A percentile compares a stretch with the other conserved stretches of the same genome.
Evolutionary conservation across 2,113 vertebrate species (phyloP).

Genomic region (Aplodontia rufa): DNA sequence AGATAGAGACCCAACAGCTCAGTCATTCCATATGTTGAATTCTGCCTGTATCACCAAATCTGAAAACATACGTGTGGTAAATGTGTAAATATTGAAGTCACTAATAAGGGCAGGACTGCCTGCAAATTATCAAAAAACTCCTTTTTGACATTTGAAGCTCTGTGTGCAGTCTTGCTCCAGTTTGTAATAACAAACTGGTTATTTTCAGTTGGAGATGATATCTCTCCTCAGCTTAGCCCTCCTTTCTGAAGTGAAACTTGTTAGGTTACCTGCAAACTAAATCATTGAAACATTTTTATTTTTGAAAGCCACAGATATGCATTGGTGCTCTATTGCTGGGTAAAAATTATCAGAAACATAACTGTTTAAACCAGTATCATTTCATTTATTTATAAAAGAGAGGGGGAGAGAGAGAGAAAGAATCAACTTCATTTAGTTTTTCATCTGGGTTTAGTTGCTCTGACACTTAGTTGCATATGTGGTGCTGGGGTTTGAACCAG

Average conservation of each 20-base stretch:
- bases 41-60: background rate
- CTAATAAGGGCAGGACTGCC: background rate
- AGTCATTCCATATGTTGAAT: background rate
- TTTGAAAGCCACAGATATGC: background rate
- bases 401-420: too few relatives aligned
- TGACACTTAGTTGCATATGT: too few relatives aligned
- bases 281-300: background rate
- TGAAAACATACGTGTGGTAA: background rate
- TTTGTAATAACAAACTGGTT: rapidly evolving
- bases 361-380: background rate
- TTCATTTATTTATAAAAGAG: too few relatives aligned
- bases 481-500: too few relatives aligned
- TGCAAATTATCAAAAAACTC: background rate
- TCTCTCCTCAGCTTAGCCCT: background rate
- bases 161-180: background rate
- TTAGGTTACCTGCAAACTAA: background rate
- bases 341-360: background rate
- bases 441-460: too few relatives aligned
- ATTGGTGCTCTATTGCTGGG: background rate
- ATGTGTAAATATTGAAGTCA: background rate
- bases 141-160: background rate
- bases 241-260: background rate
- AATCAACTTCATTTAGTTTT: too few relatives aligned
- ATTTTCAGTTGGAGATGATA: background rate
- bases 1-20: background rate